Percentiles rank a stretch among this genome's conserved stretches.
phyloP scores from a whole-genome alignment of 1,140 invertebrate species.

The Dufourea novaeangliae region DNA sequence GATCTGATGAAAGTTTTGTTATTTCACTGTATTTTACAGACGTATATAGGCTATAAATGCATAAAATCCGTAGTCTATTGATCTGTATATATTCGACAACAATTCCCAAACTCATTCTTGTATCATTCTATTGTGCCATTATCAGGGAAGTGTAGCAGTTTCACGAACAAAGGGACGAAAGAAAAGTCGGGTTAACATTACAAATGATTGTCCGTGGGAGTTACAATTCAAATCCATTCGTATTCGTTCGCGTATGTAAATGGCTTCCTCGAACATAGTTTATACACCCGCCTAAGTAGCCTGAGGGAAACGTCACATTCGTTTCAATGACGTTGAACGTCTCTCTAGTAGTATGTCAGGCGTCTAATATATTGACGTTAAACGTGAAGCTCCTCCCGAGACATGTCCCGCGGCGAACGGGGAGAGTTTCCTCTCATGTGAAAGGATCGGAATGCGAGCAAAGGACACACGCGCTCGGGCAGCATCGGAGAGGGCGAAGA shows the following conservation, averaged over 20 bases:
- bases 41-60: no score
- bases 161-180: neutral
- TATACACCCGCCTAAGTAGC: constrained; percentile 6
- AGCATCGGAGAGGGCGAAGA: constrained; percentile 62
- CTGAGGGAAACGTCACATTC: constrained; percentile 34
- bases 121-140: neutral
- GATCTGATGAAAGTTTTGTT: no score
- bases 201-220: neutral
- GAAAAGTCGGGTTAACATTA: neutral
- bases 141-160: neutral
- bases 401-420: constrained; percentile 18
- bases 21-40: no score
- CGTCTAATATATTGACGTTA: constrained; percentile 70
- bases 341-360: constrained; percentile 53
- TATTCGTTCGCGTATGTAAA: constrained; percentile 31
- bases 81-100: no score
- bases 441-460: constrained; percentile 73
- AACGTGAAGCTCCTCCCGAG: constrained; percentile 58
- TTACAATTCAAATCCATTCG: constrained; percentile 39
- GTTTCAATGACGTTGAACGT: constrained; percentile 29
- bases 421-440: constrained; percentile 44
- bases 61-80: no score
- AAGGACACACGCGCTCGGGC: constrained; percentile 55
- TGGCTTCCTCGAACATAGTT: neutral
- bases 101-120: no score